Evolutionary conservation across 2,797 vertebrate genomes (phyloP), one percentile per base, ranked within the genome.

Genomic region (Coregonus suidteri): DNA sequence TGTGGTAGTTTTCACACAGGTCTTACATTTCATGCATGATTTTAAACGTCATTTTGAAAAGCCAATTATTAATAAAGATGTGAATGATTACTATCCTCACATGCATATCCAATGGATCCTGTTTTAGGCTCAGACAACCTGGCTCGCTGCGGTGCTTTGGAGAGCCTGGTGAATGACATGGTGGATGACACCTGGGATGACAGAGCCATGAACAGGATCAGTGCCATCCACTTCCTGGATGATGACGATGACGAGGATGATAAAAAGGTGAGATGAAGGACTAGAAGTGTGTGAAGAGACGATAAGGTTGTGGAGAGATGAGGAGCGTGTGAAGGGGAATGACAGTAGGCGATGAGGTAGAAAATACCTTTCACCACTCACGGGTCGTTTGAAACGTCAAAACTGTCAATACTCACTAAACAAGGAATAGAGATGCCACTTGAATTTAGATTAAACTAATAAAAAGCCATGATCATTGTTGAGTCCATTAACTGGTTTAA

Each of bases 141-240:
- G 16, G 93, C 97, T 13, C 96, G 98, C 81, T 99, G 94, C 11
- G 96, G 96, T n/a, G 98, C 94, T 0, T 82, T 99, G 88, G 96
- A 99, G 90, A 98, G 94, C 86, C 87, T 99, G 82, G 96, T 98
- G 77, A 96, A 93, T 4, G 95, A 96, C n/a, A 89, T 95, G 91
- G 93, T 93, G 2, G 97, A 99, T 1, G 97, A 98, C 86, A 93
- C 95, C 0, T 99, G 98, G 98, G 96, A 96, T 30, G 93, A 94
- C 86, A 92, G 90, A 62, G 93, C 95, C 4, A 82, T 92, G 68
- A 96, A 98, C 86, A 93, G 98, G 91, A 96, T 95, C 92, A 99
- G 98, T 73, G 95, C 96, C 83, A 99, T 99, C 90, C 96, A 97
- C 75, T 99, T 99, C 90, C 79, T 97, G 79, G 97, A 98, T 73